Evolutionary conservation across 2,888 invertebrate genomes (phyloP).

Genomic region (Cosmia trapezina): DNA sequence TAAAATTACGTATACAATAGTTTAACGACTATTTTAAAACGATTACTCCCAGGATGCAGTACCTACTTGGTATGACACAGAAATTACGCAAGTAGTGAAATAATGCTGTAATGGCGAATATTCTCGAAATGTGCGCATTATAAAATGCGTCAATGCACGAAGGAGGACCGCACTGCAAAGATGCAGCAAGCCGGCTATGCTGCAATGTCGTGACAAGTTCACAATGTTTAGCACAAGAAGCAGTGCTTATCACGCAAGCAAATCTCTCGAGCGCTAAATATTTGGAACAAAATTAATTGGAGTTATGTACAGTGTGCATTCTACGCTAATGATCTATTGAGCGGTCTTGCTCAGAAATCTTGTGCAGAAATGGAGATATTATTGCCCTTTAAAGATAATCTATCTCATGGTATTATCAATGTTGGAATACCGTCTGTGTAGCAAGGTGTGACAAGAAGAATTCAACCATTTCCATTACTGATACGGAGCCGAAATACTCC

Average conservation of each 20-base stretch:
- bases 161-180: not conserved
- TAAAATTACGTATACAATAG: conserved; percentile 42
- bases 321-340: not conserved
- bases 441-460: not conserved
- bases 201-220: conserved; percentile 12
- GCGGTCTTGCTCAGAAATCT: not conserved
- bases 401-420: not conserved
- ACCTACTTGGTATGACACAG: conserved; percentile 47
- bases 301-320: not conserved
- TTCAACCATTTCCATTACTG: conserved; percentile 21
- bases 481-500: not conserved
- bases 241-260: conserved; percentile 5
- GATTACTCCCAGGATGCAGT: conserved; percentile 49
- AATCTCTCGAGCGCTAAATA: conserved; percentile 19
- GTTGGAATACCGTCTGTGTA: conserved; percentile 16
- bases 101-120: conserved; percentile 23
- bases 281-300: conserved; percentile 20
- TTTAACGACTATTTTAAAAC: conserved; percentile 53
- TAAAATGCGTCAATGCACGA: conserved; percentile 24
- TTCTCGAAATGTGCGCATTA: conserved; percentile 41
- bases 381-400: conserved; percentile 11
- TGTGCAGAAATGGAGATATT: not conserved
- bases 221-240: not conserved
- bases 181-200: conserved; percentile 10
- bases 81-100: conserved; percentile 16